A percentile compares a stretch with the other conserved stretches of the same genome.
These are phyloP conservation scores for Gracilinanus agilis DNA, from an alignment of 2,113 vertebrate species.

Conservation along the genomic window DNA sequence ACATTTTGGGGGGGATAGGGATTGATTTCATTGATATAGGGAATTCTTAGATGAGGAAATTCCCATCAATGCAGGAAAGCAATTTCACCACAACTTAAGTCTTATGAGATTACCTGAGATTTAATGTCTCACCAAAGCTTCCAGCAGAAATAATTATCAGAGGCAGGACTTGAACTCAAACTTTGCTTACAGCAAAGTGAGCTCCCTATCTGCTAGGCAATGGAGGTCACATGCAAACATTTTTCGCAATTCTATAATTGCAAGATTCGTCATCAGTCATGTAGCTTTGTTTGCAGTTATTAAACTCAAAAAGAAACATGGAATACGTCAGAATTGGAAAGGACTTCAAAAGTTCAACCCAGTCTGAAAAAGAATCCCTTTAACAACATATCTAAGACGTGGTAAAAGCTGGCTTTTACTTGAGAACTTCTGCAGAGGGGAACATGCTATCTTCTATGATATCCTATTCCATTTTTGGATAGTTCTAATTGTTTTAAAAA, in stretches of 20 bases:
- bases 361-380: neutral
- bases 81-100: neutral
- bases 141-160: neutral
- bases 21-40: neutral
- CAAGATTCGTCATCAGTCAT: neutral
- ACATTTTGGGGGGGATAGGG: neutral
- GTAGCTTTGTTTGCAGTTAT: neutral
- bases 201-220: neutral
- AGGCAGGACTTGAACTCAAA: neutral
- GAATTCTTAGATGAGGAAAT: neutral
- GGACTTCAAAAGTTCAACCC: neutral
- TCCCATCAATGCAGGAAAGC: neutral
- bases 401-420: neutral
- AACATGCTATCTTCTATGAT: neutral
- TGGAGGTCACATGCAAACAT: neutral
- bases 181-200: no score
- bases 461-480: neutral
- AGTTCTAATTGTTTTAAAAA: neutral
- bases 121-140: neutral
- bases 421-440: neutral
- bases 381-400: neutral
- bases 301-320: neutral
- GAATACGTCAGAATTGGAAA: neutral
- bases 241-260: neutral
- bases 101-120: neutral